Conservation (phyloP, 2,797 vertebrate genomes). For the Sebastes matsubarae region DNA sequence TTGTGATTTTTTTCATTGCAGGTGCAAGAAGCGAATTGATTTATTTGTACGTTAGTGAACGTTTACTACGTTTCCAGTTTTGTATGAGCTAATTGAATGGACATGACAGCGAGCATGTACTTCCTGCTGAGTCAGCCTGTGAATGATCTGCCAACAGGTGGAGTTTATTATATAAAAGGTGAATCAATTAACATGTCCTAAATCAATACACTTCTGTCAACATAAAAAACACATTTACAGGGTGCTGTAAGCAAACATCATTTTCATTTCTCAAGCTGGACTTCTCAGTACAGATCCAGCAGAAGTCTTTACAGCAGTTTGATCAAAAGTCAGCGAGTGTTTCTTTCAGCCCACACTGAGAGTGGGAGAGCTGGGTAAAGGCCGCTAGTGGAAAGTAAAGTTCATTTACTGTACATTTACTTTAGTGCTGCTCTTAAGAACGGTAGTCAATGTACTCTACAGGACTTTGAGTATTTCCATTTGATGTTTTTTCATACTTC, state of each 20-base stretch:
- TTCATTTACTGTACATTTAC: neutral
- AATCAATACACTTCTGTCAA: neutral
- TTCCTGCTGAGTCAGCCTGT: neutral
- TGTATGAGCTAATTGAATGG: neutral
- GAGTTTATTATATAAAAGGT: no score
- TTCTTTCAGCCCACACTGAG: neutral
- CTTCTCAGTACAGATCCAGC: neutral
- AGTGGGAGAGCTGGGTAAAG: neutral
- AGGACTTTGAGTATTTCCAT: no score
- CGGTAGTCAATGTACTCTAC: no score
- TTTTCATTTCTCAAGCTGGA: neutral
- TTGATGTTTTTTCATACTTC: no score
- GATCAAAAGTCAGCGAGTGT: neutral
- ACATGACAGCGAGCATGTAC: neutral
- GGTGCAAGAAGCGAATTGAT: no score
- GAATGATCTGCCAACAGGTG: no score
- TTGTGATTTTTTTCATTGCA: no score
- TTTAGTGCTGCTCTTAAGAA: neutral
- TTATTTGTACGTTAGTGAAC: neutral
- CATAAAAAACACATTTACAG: neutral
- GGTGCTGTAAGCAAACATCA: no score
- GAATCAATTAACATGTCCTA: no score
- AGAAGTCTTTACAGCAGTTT: rapidly evolving
- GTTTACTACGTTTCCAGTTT: neutral
- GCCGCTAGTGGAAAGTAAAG: neutral